These are phyloP conservation scores for Pogonognathellus flavescens DNA, from an alignment of 1,140 invertebrate genomes.

Conservation along the genomic window DNA sequence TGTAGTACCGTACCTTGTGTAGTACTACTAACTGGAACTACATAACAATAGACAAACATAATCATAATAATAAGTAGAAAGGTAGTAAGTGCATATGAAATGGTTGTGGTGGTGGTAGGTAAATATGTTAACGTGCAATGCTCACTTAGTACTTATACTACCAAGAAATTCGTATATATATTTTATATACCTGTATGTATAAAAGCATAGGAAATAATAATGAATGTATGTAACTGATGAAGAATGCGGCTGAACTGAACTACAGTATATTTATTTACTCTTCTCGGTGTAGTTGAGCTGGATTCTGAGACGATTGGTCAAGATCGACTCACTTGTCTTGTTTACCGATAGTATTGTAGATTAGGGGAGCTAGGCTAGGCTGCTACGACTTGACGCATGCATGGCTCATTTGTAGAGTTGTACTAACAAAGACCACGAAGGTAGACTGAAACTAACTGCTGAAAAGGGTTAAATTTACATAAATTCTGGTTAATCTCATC, in stretches of 20 bases:
- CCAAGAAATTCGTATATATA: too few species aligned
- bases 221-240: neutral
- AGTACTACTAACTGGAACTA: too few species aligned
- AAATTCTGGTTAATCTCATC: slow-evolving; percentile 45
- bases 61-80: too few species aligned
- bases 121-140: too few species aligned
- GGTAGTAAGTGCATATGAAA: too few species aligned
- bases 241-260: slow-evolving; percentile 25
- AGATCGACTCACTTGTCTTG: slow-evolving; percentile 20
- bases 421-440: neutral
- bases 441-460: neutral
- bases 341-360: slow-evolving; percentile 16
- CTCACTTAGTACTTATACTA: too few species aligned
- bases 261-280: slow-evolving; percentile 5
- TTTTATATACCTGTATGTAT: too few species aligned
- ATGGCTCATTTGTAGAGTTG: slow-evolving; percentile 1
- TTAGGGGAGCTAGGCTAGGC: slow-evolving; percentile 1
- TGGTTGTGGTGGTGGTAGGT: too few species aligned
- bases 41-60: too few species aligned
- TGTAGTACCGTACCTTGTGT: too few species aligned
- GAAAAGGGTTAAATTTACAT: slow-evolving; percentile 35
- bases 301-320: slow-evolving; percentile 9
- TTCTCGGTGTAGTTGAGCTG: neutral
- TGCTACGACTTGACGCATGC: neutral
- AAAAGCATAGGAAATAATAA: too few species aligned